Evolutionary conservation across 2,797 vertebrate genomes (phyloP).

Genomic region (Cuculus canorus): DNA sequence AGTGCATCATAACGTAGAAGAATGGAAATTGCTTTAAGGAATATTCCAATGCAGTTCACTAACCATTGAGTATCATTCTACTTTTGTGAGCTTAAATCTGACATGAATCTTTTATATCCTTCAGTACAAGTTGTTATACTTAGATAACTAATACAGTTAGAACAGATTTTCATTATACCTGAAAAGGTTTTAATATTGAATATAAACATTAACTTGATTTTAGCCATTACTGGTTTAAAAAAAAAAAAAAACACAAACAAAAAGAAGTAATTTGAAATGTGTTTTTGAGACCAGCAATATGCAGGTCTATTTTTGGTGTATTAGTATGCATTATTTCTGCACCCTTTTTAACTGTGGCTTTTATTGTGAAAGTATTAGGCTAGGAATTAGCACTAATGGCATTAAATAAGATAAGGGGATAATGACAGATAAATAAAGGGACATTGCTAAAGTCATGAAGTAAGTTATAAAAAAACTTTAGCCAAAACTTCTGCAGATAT

Average conservation of each 20-base stretch:
- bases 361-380: neutral
- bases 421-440: neutral
- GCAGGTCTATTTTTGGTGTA: neutral
- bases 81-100: slow-evolving; percentile 48
- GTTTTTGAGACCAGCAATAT: neutral
- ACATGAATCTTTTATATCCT: slow-evolving; percentile 56
- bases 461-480: neutral
- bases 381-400: neutral
- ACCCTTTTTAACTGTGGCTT: neutral
- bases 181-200: slow-evolving; percentile 14
- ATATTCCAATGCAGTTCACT: slow-evolving; percentile 44
- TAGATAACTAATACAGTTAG: slow-evolving; percentile 28
- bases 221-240: neutral
- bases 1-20: neutral
- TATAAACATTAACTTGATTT: neutral
- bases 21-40: slow-evolving; percentile 39
- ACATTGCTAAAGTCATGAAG: neutral
- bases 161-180: slow-evolving; percentile 20
- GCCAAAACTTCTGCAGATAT: neutral
- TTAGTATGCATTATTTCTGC: neutral
- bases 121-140: slow-evolving; percentile 47
- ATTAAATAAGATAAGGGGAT: neutral
- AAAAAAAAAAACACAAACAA: neutral
- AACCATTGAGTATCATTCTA: slow-evolving; percentile 48
- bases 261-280: neutral